Evolutionary conservation across 2,113 vertebrate species (phyloP), one percentile per base, ranked within the genome.

Genomic region (Mus pahari): DNA sequence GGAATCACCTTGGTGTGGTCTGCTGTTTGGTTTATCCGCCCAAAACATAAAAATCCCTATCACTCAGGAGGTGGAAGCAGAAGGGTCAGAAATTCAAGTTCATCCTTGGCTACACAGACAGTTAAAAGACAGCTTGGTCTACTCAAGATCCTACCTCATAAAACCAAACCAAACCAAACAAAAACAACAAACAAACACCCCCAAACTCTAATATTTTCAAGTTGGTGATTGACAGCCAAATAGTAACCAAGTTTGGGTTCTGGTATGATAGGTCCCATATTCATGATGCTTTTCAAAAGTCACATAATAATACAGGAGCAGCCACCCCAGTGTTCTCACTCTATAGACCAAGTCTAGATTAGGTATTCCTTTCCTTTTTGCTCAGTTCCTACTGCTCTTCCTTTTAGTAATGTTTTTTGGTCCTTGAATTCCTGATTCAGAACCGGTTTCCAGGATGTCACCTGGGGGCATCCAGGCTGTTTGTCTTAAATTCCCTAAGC

Each of bases 401-500:
- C 0, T 0, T n/a, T 66, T 26, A 11, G 1, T 39, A 84, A 26
- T 64, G 12, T 3, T n/a, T 91, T 48, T 84, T 95, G 26, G 50
- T 87, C 33, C 78, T 88, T 75, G 71, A 93, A 77, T 82, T 78
- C 86, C 39, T 48, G 71, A 31, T 62, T 96, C 11, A 92, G 82
- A 86, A 73, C 8, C 89, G 2, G 26, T 50, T 89, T 93, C 10
- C 33, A 68, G 53, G 39, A 86, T 95, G 81, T 78, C 39, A 53
- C 48, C 58, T 66, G 58, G 64, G 53, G 45, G 11, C n/a, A 36
- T 78, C 53, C 8, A 19, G 16, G 68, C 39, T n/a, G 53, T 60
- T 19, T 70, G 45, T 48, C 14, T 95, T 81, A 73, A 36, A 50
- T 86, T 92, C 10, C 11, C 13, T 50, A 70, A 22, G 7, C 62